Base-by-base conservation (phyloP, 2,888 invertebrate genomes). In the Parnassius apollo region DNA sequence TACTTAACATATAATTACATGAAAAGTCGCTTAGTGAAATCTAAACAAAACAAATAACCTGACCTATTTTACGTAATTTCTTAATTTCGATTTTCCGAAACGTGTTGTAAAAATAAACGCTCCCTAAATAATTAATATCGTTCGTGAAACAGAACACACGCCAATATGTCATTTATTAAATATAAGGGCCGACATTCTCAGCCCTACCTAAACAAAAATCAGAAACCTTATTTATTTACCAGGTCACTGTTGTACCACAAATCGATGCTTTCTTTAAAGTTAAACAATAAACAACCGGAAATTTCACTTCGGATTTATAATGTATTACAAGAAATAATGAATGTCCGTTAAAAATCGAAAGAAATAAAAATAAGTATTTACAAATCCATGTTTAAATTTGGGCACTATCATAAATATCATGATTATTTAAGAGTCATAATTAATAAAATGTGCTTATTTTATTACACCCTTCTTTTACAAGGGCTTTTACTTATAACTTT, bases 121-220 rank as follows among this genome's bases (percentile, higher is more conserved):
- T 13, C 25, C 25, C 25, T 11, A 51, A 61, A 56, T 56, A 56
- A 51, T 48, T 50, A 61, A 55, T 56, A 55, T 50, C 35, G 42
- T 22, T 11, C 35, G 25, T 56, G 50, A 49, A 61, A 61, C 45
- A 42, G 52, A 22, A 54, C 57, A 48, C 57, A 62, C 57, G 62
- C 62, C 42, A 61, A 49, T 13, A 13, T 62, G 53, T 57, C 53
- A 62, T 57, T 62, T 62, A 62, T 57, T 57, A 53, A 52, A 52
- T 46, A 48, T 52, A 52, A 57, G 52, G 57, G 46, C 53, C 45
- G 22, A 45, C 9, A 52, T 61, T 57, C 44, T 52, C 56, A 57
- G 46, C 46, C 42, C 61, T 46, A 52, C 46, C 46, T 52, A 52
- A 52, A 61, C 56, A 61, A 61, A 61, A 61, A 57, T 51, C 52